Evolutionary conservation across 2,888 invertebrate genomes (phyloP).

Genomic region (Helleia helle): DNA sequence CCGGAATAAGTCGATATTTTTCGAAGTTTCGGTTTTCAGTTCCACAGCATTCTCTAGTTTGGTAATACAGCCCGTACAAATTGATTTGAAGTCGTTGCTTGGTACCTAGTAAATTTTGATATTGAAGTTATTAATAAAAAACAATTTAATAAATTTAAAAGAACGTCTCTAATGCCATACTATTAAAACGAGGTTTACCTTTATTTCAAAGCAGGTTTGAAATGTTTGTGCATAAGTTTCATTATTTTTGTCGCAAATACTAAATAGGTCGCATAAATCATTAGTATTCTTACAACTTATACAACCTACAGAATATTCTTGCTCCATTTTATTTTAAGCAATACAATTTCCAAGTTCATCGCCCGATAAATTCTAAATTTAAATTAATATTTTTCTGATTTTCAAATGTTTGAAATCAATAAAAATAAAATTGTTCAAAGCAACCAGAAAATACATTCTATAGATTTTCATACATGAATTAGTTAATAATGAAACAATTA

Average conservation of each 20-base stretch:
- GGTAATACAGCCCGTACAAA: conserved; percentile 48
- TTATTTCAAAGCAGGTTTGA: conserved; percentile 59
- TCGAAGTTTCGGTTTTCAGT: conserved; percentile 45
- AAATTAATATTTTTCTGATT: conserved; percentile 15
- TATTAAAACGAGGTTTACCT: conserved; percentile 34
- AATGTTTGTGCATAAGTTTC: conserved; percentile 60
- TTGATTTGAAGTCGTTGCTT: conserved; percentile 44
- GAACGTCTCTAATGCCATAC: neutral
- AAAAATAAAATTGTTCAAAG: no score
- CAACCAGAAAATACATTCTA: no score
- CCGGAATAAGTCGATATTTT: conserved; percentile 41
- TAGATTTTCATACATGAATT: no score
- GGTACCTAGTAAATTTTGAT: conserved; percentile 32
- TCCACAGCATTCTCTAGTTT: conserved; percentile 38
- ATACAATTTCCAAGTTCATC: conserved; percentile 13
- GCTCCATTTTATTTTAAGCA: conserved; percentile 32
- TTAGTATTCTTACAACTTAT: conserved; percentile 63
- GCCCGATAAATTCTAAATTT: conserved; percentile 7
- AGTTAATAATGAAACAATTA: no score
- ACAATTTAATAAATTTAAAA: neutral
- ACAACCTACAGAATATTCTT: conserved; percentile 62
- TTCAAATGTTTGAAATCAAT: no score
- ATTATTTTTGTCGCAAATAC: conserved; percentile 50
- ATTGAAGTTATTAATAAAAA: neutral
- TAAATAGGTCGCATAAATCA: conserved; percentile 68